phyloP scores from a whole-genome alignment of 2,888 invertebrate species.

The Ganaspis brasiliensis region DNA sequence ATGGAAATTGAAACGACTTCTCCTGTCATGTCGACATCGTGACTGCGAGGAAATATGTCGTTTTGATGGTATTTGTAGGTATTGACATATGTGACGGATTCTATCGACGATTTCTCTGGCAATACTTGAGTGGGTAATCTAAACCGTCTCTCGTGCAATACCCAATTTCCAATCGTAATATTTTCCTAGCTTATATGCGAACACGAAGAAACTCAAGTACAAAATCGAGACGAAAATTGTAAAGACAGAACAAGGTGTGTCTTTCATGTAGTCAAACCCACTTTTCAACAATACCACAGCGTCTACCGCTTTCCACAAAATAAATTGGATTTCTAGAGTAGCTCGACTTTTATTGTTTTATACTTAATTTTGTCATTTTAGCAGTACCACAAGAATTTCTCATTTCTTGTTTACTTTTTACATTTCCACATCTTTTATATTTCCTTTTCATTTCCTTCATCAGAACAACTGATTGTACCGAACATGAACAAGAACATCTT shows the following conservation, averaged over 20 bases:
- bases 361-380: not conserved
- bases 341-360: not conserved
- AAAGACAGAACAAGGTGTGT: not conserved
- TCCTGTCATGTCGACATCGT: constrained; percentile 4
- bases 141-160: constrained; percentile 50
- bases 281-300: not conserved
- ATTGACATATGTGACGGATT: constrained; percentile 39
- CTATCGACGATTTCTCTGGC: constrained; percentile 27
- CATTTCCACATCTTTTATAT: not conserved
- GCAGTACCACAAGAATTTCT: not conserved
- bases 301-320: not conserved
- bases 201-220: not conserved
- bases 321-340: not conserved
- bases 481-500: constrained; percentile 6
- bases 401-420: not conserved
- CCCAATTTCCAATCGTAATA: constrained; percentile 62
- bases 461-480: constrained; percentile 4
- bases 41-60: constrained; percentile 30
- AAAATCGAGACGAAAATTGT: not conserved
- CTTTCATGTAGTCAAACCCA: constrained; percentile 8
- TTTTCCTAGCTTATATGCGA: constrained; percentile 46
- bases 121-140: constrained; percentile 48
- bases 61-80: constrained; percentile 18
- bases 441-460: not conserved
- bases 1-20: constrained; percentile 14